Evolutionary conservation across 2,797 vertebrate species (phyloP).

Genomic region (Podargus strigoides): DNA sequence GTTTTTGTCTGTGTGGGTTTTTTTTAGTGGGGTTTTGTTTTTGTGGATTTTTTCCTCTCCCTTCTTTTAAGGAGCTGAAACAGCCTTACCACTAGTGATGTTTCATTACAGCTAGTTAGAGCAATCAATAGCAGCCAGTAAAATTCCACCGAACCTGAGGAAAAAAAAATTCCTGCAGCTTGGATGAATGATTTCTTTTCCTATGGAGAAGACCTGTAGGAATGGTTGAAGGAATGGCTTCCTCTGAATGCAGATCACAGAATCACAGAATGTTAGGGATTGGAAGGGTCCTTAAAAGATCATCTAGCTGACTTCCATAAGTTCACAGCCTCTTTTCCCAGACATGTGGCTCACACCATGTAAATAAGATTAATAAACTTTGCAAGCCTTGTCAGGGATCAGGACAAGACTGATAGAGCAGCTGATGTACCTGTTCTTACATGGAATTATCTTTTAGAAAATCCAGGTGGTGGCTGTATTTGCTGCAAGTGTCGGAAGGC

Average conservation of each 20-base stretch:
- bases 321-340: neutral
- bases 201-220: neutral
- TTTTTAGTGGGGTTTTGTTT: too few relatives aligned
- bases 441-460: neutral
- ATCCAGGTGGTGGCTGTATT: neutral
- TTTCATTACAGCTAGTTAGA: neutral
- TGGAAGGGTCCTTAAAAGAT: too few relatives aligned
- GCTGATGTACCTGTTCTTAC: neutral
- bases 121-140: neutral
- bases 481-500: neutral
- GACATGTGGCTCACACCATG: neutral
- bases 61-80: neutral
- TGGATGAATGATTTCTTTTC: neutral
- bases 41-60: too few relatives aligned
- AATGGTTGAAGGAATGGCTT: neutral
- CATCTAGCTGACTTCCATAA: neutral
- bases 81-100: neutral
- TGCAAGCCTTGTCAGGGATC: neutral
- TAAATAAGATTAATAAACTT: neutral
- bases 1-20: neutral
- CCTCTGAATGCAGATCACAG: neutral
- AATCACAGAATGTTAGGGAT: too few relatives aligned
- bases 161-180: neutral
- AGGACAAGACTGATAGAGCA: neutral
- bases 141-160: neutral